These are phyloP conservation scores for Valencia hispanica DNA, from an alignment of 2,797 vertebrate species.

Conservation along the genomic window DNA sequence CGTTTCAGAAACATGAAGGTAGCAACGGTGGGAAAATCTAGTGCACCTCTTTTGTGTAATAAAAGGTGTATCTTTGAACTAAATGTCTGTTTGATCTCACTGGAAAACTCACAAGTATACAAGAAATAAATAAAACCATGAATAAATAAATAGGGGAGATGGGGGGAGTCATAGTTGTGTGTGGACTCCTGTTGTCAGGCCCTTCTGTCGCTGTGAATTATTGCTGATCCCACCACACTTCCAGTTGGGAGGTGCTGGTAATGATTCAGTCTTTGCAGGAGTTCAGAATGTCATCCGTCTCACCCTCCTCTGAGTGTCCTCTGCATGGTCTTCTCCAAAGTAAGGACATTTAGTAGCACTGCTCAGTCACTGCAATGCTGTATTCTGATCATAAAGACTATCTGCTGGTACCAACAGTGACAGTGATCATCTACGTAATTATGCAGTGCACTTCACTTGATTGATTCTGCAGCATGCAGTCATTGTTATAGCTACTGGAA, in stretches of 20 bases:
- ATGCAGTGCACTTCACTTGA: neutral
- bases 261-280: conserved; percentile 80
- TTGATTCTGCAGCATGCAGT: conserved; percentile 1
- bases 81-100: conserved; percentile 57
- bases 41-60: conserved; percentile 12
- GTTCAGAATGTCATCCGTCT: conserved; percentile 80
- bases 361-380: conserved; percentile 2
- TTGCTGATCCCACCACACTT: conserved; percentile 80
- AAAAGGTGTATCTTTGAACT: conserved; percentile 39
- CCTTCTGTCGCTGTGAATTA: conserved; percentile 85
- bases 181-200: conserved; percentile 76
- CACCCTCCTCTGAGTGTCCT: conserved; percentile 68
- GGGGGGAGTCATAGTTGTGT: conserved; percentile 52
- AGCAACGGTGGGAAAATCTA: conserved; percentile 45
- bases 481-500: conserved; percentile 9
- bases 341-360: conserved; percentile 1
- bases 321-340: conserved; percentile 31
- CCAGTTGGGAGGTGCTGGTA: conserved; percentile 75
- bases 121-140: conserved; percentile 17
- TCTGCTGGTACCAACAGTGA: conserved; percentile 1
- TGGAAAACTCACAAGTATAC: conserved; percentile 46
- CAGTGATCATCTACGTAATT: conserved; percentile 5
- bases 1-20: conserved; percentile 72
- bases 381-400: conserved; percentile 6
- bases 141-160: conserved; percentile 36